Evolutionary conservation across 2,113 vertebrate species (phyloP), one percentile per base, ranked within the genome.

Genomic region (Phalacrocorax aristotelis): DNA sequence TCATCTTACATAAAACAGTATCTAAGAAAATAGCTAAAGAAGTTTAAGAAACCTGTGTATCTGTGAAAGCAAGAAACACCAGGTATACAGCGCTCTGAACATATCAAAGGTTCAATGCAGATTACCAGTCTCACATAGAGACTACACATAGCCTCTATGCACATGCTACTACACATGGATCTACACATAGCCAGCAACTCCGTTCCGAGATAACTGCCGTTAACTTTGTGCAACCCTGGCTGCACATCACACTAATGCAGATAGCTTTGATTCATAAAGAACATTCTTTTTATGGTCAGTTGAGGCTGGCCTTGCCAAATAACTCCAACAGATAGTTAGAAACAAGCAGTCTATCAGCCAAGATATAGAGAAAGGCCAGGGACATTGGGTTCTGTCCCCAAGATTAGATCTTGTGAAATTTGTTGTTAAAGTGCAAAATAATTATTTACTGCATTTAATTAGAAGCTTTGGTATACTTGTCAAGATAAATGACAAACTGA

Each of bases 51-150:
- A 55, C 9, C 15, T 36, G 25, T 34, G 14, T 49, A 27, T 49
- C 68, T 46, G 52, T 65, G 69, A 68, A 65, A 85, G 51, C 60
- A 88, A 90, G 75, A 61, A 82, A 48, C 20, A 52, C 3, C 36
- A 85, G 36, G 4, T 52, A 22, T 9, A 34, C 27, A 90, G 76
- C 5, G 6, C 57, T 54, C 29, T 46, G 66, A 83, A 65, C 4
- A 25, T 0, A 0, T 13, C 21, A 15, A 52, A 85, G 42, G 17
- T 68, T 61, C 3, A 26, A 9, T 54, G 52, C 51, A 64, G 30
- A 27, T 9, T 9, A 30, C 10, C 0, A 1, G 32, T 48, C 20
- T 36, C 4, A 1, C 46, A 46, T 17, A 46, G 44, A 46, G 44
- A 46, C 44, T 46, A 17, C 17, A 46, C 17, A 18, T 46, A 46